These are phyloP conservation scores for Gallinago solitaria DNA, from an alignment of 2,797 vertebrate species.

Conservation along the genomic window DNA sequence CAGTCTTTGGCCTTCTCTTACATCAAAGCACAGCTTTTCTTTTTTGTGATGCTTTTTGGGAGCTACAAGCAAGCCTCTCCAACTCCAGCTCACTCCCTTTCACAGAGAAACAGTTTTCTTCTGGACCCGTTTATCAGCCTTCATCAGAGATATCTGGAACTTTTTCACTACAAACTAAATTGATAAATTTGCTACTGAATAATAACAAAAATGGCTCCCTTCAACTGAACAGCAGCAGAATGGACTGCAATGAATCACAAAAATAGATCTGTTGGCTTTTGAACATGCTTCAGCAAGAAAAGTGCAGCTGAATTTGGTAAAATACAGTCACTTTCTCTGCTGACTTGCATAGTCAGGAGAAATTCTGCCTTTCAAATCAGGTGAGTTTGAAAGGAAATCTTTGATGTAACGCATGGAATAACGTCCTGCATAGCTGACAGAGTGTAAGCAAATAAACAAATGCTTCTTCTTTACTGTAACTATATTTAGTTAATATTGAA, in stretches of 20 bases:
- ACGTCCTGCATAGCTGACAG: background rate
- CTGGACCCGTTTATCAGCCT: background rate
- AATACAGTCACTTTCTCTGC: background rate
- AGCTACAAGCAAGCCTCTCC: background rate
- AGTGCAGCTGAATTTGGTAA: constrained; percentile 15
- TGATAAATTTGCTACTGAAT: background rate
- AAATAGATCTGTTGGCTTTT: constrained; percentile 12
- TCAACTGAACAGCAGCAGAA: constrained; percentile 24
- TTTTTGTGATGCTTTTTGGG: fast-evolving
- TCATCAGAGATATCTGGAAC: background rate
- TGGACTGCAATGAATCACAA: background rate
- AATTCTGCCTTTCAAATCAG: constrained; percentile 6
- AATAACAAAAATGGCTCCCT: constrained; percentile 17
- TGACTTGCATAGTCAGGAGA: constrained; percentile 6
- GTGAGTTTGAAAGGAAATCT: constrained; percentile 45
- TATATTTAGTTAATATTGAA: constrained; percentile 65
- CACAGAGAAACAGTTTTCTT: background rate
- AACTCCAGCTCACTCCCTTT: background rate
- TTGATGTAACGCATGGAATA: background rate
- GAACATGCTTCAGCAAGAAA: background rate
- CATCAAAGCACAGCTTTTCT: background rate
- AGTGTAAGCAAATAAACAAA: constrained; percentile 34
- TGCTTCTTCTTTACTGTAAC: background rate
- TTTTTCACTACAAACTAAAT: background rate
- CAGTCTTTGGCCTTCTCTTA: background rate